These are phyloP conservation scores for Diabrotica undecimpunctata DNA, from an alignment of 1,140 invertebrate genomes.

Conservation along the genomic window DNA sequence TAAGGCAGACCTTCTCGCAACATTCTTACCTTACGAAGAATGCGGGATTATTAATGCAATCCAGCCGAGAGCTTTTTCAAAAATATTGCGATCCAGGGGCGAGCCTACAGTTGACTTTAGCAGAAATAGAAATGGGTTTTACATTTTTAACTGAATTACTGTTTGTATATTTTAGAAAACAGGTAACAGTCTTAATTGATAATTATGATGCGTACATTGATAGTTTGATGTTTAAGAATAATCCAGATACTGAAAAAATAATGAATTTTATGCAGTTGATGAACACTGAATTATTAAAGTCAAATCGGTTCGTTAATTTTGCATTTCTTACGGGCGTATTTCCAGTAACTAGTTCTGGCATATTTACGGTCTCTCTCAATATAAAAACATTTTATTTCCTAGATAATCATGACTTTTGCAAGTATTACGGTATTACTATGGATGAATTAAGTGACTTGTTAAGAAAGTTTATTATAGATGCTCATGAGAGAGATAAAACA, in stretches of 20 bases:
- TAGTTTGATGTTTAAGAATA: neutral
- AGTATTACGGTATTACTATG: neutral
- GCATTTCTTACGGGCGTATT: neutral
- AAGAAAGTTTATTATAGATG: neutral
- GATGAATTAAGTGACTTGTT: neutral
- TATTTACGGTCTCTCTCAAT: neutral
- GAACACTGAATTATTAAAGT: neutral
- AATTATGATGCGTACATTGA: neutral
- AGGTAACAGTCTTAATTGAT: neutral
- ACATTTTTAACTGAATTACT: neutral
- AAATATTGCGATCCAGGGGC: neutral
- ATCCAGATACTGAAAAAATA: neutral
- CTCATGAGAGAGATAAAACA: neutral
- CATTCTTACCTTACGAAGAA: neutral
- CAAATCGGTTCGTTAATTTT: neutral
- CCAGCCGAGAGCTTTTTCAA: neutral
- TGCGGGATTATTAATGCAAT: neutral
- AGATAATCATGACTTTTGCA: neutral
- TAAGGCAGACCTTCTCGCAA: neutral
- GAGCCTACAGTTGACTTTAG: neutral
- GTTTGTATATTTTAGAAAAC: neutral
- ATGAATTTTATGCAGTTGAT: neutral
- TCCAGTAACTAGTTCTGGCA: neutral
- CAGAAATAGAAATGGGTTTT: neutral
- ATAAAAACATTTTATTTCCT: neutral